Percentiles rank a stretch among this genome's conserved stretches.
Evolutionary conservation across 2,888 invertebrate genomes (phyloP).

Genomic region (Cheilosia vulpina): DNA sequence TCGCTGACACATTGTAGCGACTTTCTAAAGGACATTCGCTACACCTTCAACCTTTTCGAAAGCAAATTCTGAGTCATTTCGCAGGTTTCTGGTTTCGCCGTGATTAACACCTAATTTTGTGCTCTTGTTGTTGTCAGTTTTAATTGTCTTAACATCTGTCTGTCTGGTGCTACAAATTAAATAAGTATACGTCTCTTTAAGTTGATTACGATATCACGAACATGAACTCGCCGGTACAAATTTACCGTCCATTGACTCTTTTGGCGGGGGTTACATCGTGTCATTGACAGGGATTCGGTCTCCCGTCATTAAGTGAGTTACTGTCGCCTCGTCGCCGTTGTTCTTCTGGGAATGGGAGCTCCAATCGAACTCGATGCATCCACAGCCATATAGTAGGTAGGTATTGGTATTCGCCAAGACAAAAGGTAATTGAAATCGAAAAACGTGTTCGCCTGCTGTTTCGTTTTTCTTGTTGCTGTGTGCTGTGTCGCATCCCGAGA

Average conservation of each 20-base stretch:
- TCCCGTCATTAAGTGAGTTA: slow-evolving; percentile 54
- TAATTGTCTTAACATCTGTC: slow-evolving; percentile 38
- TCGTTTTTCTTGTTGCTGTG: slow-evolving; percentile 17
- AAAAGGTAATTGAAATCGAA: slow-evolving; percentile 71
- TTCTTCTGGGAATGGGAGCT: neutral
- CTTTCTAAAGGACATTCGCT: too few species aligned
- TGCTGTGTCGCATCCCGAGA: slow-evolving; percentile 56
- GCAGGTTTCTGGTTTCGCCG: slow-evolving; percentile 3
- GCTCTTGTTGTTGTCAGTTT: slow-evolving; percentile 13
- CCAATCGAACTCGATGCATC: slow-evolving; percentile 21
- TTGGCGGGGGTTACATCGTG: slow-evolving; percentile 48
- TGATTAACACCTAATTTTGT: slow-evolving; percentile 12
- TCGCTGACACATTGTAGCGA: too few species aligned
- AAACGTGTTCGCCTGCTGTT: slow-evolving; percentile 72
- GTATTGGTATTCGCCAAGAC: slow-evolving; percentile 18
- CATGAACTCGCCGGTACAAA: slow-evolving; percentile 37
- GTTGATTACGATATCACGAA: slow-evolving; percentile 58
- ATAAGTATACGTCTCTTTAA: slow-evolving; percentile 24
- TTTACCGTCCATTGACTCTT: slow-evolving; percentile 68
- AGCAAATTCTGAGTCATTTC: too few species aligned
- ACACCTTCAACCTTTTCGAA: too few species aligned
- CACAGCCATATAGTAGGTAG: neutral
- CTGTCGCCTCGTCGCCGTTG: slow-evolving; percentile 1
- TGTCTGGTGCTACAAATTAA: slow-evolving; percentile 15
- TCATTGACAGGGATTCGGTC: slow-evolving; percentile 35